A percentile compares a stretch with the other conserved stretches of the same genome.
These are phyloP conservation scores for Argopecten irradians DNA, from an alignment of 1,140 invertebrate genomes.

Conservation along the genomic window DNA sequence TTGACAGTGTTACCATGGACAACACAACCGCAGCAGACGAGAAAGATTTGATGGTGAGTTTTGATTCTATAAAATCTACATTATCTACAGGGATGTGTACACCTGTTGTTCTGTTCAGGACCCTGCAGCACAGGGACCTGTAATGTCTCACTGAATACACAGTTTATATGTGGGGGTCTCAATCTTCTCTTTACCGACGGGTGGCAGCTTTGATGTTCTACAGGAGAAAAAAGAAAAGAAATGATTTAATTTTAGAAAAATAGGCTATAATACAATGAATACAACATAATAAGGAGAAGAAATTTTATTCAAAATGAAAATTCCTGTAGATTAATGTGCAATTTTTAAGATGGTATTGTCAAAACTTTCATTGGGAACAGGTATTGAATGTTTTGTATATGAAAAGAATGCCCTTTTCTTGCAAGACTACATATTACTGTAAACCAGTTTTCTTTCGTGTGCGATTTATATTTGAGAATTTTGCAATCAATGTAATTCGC, in stretches of 20 bases:
- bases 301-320: too few relatives aligned
- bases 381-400: too few relatives aligned
- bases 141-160: neutral
- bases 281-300: too few relatives aligned
- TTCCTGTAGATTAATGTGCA: too few relatives aligned
- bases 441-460: too few relatives aligned
- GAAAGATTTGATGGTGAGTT: neutral
- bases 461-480: too few relatives aligned
- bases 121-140: neutral
- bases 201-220: slow-evolving; percentile 56
- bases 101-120: neutral
- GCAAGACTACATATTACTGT: too few relatives aligned
- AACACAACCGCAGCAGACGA: neutral
- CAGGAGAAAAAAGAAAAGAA: slow-evolving; percentile 29
- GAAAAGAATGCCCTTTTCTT: too few relatives aligned
- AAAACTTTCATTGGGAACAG: too few relatives aligned
- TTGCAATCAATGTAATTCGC: too few relatives aligned
- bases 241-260: slow-evolving; percentile 24
- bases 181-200: slow-evolving; percentile 39
- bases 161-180: neutral
- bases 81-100: neutral
- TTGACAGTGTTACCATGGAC: neutral
- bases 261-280: too few relatives aligned
- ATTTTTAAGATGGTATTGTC: too few relatives aligned
- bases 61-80: slow-evolving; percentile 11